Evolutionary conservation across 2,888 invertebrate genomes (phyloP).

Genomic region (Dinocampus coccinellae): DNA sequence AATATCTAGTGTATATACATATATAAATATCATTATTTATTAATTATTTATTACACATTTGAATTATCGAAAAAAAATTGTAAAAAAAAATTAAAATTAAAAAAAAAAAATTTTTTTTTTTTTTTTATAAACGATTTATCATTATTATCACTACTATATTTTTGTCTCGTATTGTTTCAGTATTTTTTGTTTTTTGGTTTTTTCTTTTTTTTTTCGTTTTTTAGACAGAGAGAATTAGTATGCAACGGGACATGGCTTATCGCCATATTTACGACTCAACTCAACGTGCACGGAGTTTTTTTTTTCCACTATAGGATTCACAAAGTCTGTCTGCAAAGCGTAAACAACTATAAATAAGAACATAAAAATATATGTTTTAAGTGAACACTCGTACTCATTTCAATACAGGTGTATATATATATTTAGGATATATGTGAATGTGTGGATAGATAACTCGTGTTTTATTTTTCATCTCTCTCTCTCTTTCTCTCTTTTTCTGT

Average conservation of each 20-base stretch:
- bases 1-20: not conserved
- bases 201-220: not conserved
- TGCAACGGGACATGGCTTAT: conserved; percentile 18
- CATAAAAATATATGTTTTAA: conserved; percentile 13
- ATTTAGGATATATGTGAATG: not conserved
- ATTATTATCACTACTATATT: no score
- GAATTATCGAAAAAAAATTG: no score
- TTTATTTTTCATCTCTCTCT: no score
- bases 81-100: no score
- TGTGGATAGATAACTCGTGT: not conserved
- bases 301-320: not conserved
- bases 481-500: no score
- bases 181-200: not conserved
- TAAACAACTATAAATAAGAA: conserved; percentile 30
- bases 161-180: no score
- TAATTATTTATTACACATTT: no score
- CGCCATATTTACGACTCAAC: conserved; percentile 29
- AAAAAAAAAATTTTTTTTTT: no score
- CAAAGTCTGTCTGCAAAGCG: conserved; percentile 14
- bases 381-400: not conserved
- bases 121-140: no score
- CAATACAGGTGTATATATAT: not conserved
- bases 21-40: no score
- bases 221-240: conserved; percentile 13
- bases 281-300: conserved; percentile 27